Evolutionary conservation across 2,888 invertebrate species (phyloP), one percentile per base, ranked within the genome.

Genomic region (Brachycybe producta): DNA sequence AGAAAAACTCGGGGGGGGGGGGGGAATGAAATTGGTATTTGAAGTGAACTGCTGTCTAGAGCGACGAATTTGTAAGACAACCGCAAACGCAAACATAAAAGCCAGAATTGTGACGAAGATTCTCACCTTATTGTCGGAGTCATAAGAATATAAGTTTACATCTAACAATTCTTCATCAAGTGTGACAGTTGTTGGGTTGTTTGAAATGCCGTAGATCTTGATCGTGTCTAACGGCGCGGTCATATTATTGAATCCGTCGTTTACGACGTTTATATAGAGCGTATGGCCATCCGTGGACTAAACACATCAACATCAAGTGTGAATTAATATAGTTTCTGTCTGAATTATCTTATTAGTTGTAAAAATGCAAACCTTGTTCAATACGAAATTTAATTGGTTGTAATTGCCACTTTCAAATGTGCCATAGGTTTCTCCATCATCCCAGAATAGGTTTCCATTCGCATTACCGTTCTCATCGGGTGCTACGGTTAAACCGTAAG

Each of bases 401-500:
- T 30, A 13, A 30, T 30, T 30, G 32, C n/a, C n/a, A n/a, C n/a
- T n/a, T n/a, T n/a, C n/a, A n/a, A n/a, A n/a, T 13, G 49, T 49
- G 27, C 28, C 42, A 7, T n/a, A 5, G 34, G 26, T 50, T 21
- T 35, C 35, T 8, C 58, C 58, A 51, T 58, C 58, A 49, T 58
- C 58, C 57, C 57, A 58, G 49, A 53, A 58, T 3, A 58, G 49
- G 3, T 52, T 36, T 24, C 58, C 58, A 36, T 39, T 43, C 21
- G 58, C 57, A 35, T 50, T 40, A 27, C 32, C 49, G 19, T 49
- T 44, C 24, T 47, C 45, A 52, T 58, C 51, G 36, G 57, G 44
- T 8, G 57, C 57, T 7, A 58, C 57, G 11, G 57, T 36, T 24
- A 58, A 49, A 15, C 49, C 55, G 52, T 56, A 52, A 5, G 56